phyloP scores from a whole-genome alignment of 2,113 vertebrate species.

The Chaetura pelagica region DNA sequence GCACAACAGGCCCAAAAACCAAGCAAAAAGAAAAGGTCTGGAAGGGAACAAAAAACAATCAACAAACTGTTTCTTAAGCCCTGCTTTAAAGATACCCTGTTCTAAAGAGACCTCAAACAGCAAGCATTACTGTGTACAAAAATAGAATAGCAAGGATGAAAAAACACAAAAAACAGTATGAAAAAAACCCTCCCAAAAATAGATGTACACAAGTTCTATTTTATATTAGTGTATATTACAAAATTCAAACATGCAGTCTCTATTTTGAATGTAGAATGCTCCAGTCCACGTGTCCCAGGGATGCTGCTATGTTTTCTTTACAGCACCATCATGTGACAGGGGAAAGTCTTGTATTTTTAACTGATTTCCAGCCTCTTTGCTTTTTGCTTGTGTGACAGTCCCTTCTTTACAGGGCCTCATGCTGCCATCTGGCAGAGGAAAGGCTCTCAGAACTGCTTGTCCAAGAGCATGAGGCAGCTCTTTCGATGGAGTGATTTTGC shows the following conservation, averaged over 20 bases:
- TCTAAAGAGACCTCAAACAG: constrained; percentile 67
- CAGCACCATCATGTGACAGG: constrained; percentile 75
- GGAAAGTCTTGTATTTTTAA: constrained; percentile 71
- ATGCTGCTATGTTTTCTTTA: constrained; percentile 86
- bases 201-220: constrained; percentile 74
- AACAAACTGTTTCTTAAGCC: constrained; percentile 49
- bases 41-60: neutral
- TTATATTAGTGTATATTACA: constrained; percentile 75
- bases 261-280: constrained; percentile 47
- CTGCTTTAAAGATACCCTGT: constrained; percentile 75
- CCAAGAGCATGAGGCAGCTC: constrained; percentile 26
- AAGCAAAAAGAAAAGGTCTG: neutral
- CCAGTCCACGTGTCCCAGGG: constrained; percentile 21
- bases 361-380: constrained; percentile 59
- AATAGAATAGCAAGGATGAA: constrained; percentile 76
- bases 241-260: constrained; percentile 74
- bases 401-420: constrained; percentile 48
- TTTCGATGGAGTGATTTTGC: constrained; percentile 7
- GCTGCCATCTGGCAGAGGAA: constrained; percentile 55
- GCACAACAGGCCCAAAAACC: constrained; percentile 9
- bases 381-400: neutral
- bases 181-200: constrained; percentile 76
- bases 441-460: constrained; percentile 54
- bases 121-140: constrained; percentile 72
- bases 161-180: constrained; percentile 69